Evolutionary conservation across 2,888 invertebrate species (phyloP).

Genomic region (Perizoma affinitatum): DNA sequence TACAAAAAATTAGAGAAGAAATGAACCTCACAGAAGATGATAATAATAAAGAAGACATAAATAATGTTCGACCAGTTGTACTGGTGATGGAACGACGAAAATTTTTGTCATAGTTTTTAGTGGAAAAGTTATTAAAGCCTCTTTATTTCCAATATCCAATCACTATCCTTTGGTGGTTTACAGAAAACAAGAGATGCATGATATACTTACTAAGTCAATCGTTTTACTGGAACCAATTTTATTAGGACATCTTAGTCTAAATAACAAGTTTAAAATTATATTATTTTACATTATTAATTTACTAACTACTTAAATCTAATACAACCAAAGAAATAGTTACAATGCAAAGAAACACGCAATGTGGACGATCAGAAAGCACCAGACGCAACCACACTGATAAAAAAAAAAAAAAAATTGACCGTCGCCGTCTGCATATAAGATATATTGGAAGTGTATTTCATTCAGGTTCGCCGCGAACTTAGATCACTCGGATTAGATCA

Average conservation of each 20-base stretch:
- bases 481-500: not conserved
- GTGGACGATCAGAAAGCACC: not conserved
- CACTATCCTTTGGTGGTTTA: too few species aligned
- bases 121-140: too few species aligned
- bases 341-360: not conserved
- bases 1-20: not conserved
- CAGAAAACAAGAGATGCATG: not conserved
- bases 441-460: not conserved
- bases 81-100: not conserved
- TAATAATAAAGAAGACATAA: not conserved
- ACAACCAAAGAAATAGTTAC: not conserved
- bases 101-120: conserved; percentile 14
- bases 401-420: not conserved
- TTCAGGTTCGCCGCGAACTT: not conserved
- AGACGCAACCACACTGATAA: not conserved
- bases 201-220: conserved; percentile 18
- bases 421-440: not conserved
- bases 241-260: conserved; percentile 3
- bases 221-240: conserved; percentile 19
- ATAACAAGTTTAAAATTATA: too few species aligned
- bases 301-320: conserved; percentile 12
- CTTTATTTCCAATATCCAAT: too few species aligned
- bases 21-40: not conserved
- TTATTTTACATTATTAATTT: not conserved
- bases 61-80: too few species aligned